Conservation (phyloP, 2,888 invertebrate genomes). For the Nomada fabriciana region DNA sequence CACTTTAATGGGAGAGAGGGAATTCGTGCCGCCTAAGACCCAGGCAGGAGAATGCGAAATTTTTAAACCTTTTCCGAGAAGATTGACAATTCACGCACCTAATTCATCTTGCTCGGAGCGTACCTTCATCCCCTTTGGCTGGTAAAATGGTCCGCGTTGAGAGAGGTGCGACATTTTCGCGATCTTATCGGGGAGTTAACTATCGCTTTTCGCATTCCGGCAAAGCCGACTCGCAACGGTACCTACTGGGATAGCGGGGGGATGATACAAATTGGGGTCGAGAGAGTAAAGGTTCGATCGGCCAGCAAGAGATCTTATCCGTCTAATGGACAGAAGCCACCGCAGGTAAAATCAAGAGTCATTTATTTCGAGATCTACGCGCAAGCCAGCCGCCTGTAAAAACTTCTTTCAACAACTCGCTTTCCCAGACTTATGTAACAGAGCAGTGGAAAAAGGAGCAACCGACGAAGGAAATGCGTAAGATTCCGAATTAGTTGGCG, state of each 20-base stretch:
- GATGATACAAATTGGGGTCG: constrained; percentile 75
- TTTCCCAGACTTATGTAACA: background rate
- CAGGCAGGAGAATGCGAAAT: constrained; percentile 19
- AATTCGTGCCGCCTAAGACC: constrained; percentile 60
- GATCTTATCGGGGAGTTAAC: constrained; percentile 67
- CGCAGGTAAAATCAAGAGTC: constrained; percentile 76
- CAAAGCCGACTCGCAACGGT: constrained; percentile 62
- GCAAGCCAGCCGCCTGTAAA: background rate
- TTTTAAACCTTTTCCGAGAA: background rate
- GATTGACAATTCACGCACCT: constrained; percentile 9
- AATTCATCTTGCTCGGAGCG: constrained; percentile 17
- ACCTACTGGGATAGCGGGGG: constrained; percentile 57
- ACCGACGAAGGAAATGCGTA: background rate
- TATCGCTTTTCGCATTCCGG: constrained; percentile 70
- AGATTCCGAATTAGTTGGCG: background rate
- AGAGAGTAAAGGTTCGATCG: constrained; percentile 68
- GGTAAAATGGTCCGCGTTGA: constrained; percentile 37
- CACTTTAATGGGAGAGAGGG: constrained; percentile 74
- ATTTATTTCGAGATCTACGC: constrained; percentile 63
- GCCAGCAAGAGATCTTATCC: constrained; percentile 78
- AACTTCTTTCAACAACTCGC: background rate
- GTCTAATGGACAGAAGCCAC: constrained; percentile 81
- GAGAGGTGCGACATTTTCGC: constrained; percentile 63
- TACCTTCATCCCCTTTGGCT: background rate
- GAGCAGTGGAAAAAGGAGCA: background rate